These are phyloP conservation scores for Yponomeuta evonymella DNA, from an alignment of 2,888 invertebrate genomes.

Conservation along the genomic window DNA sequence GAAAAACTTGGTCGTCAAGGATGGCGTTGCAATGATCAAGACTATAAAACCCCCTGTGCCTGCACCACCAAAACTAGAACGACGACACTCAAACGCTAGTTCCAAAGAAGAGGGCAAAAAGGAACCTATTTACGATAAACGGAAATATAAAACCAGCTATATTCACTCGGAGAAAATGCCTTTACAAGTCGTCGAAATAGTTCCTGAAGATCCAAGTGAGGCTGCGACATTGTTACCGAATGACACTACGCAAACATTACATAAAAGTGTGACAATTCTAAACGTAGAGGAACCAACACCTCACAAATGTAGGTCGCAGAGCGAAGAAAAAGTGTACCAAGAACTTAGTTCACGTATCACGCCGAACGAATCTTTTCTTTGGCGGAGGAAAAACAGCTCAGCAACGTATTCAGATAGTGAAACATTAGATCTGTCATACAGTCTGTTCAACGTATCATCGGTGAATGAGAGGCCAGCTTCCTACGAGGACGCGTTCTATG, in stretches of 20 bases:
- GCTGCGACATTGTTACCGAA: conserved; percentile 20
- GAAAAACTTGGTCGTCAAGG: conserved; percentile 70
- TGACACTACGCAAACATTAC: background rate
- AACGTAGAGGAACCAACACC: conserved; percentile 20
- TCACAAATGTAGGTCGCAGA: conserved; percentile 12
- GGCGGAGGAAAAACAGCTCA: conserved; percentile 70
- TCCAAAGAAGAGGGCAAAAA: conserved; percentile 41
- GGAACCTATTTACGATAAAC: conserved; percentile 59
- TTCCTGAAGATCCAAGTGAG: conserved; percentile 62
- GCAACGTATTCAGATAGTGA: conserved; percentile 61
- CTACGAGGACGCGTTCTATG: conserved; percentile 30
- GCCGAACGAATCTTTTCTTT: conserved; percentile 81
- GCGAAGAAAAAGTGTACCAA: conserved; percentile 40
- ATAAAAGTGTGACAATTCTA: conserved; percentile 9
- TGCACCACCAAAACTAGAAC: conserved; percentile 33
- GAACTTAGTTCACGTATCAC: conserved; percentile 58
- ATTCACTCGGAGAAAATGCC: conserved; percentile 65
- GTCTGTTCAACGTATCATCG: conserved; percentile 44
- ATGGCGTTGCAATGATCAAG: conserved; percentile 71
- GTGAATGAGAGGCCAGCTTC: conserved; percentile 37
- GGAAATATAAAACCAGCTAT: conserved; percentile 66
- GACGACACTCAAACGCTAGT: background rate
- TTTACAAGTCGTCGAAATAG: conserved; percentile 63
- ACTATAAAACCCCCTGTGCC: conserved; percentile 48
- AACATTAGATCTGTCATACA: conserved; percentile 54